Evolutionary conservation across 2,797 vertebrate species (phyloP).

Genomic region (Atherinosoma microstoma): DNA sequence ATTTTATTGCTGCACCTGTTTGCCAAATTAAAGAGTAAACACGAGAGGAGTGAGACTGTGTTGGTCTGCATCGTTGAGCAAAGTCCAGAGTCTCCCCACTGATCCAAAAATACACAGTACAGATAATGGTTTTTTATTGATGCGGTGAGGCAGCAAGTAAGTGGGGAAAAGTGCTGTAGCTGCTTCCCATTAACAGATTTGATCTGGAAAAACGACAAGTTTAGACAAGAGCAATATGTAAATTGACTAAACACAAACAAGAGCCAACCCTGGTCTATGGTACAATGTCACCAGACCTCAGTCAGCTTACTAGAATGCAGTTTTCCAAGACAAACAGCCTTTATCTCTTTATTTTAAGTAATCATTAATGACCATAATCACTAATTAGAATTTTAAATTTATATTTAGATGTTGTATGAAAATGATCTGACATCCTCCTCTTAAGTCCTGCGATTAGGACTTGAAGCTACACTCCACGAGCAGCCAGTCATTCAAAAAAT

Average conservation of each 20-base stretch:
- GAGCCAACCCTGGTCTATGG: not conserved
- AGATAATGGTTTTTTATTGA: constrained; percentile 7
- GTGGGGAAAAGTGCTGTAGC: not conserved
- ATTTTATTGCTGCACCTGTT: not conserved
- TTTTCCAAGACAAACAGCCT: not conserved
- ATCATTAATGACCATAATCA: not conserved
- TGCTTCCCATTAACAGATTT: constrained; percentile 21
- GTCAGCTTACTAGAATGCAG: not conserved
- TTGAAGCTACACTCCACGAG: constrained; percentile 13
- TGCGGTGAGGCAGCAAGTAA: constrained; percentile 16
- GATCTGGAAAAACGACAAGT: constrained; percentile 1
- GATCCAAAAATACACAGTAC: constrained; percentile 6
- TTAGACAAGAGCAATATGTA: constrained; percentile 4
- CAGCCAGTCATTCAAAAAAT: constrained; percentile 4
- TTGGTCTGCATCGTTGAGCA: not conserved
- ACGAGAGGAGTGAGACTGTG: not conserved
- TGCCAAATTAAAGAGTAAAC: not conserved
- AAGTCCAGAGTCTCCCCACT: not conserved
- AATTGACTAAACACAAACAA: not conserved
- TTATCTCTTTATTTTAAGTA: constrained; percentile 1
- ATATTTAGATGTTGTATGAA: not conserved
- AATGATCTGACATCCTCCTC: not conserved
- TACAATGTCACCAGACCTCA: constrained; percentile 11
- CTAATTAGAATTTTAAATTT: not conserved
- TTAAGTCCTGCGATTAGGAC: not conserved